Base-by-base conservation (phyloP, 2,888 invertebrate genomes). In the Gryllus longicercus region DNA sequence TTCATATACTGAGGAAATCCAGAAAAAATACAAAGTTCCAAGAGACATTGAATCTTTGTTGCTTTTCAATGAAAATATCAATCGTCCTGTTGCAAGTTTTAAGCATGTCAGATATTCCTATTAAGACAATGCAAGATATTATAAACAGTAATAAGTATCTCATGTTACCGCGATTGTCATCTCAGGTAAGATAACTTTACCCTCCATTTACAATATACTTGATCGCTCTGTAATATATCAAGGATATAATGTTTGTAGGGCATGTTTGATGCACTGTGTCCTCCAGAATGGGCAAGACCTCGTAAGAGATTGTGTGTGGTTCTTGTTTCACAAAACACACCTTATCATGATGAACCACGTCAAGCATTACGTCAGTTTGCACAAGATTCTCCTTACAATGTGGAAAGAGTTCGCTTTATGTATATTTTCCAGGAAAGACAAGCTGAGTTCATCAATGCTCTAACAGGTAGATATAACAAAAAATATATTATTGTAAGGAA, bases 131-230 rank as follows among this genome's bases (percentile, higher is more conserved):
- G 86, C 93, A 94, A 83, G 95, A 97, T 86, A 92, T 97, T 80
- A 94, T 98, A 81, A 93, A 95, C 80, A 92, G 93, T 77, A 97
- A 98, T 88, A 95, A 95, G 87, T 95, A 94, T 88, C 90, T 98
- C 79, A 92, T 94, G 50, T 88, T 98, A 83, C 98, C 98, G 0
- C 89, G 98, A 80, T 89, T 98, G 11, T 97, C 97, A 0, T 97
- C 97, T n/a, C 97, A 97, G 90, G 95, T 92, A 84, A 25, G 25
- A 0, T 14, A 76, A 16, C 23, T n/a, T 76, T 76, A 23, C 10
- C 14, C 12, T 76, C 12, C 16, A n/a, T 21, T 74, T 74, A n/a
- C 8, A 74, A 74, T n/a, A n/a, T 18, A 21, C 74, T 8, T n/a
- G 21, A 11, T 11, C 5, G 21, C 74, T 74, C 5, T 74, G 21